These are phyloP conservation scores for Cliona cf. orientalis DNA, from an alignment of 37 sponge, comb jelly and placozoan genomes.

Conservation along the genomic window DNA sequence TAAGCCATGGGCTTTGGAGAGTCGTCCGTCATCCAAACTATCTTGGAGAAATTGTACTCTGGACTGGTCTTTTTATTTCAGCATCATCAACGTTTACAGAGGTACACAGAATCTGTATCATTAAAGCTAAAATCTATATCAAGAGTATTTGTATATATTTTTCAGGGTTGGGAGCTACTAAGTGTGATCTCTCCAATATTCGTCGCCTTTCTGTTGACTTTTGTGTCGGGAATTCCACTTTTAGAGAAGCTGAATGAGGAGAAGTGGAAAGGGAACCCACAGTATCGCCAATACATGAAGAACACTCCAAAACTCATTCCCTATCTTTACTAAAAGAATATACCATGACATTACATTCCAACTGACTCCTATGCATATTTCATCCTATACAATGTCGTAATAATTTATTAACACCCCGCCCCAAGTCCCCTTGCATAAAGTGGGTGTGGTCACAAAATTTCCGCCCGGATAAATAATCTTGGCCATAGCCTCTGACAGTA, in stretches of 20 bases:
- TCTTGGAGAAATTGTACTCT: constrained; percentile 94
- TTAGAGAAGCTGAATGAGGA: constrained; percentile 72
- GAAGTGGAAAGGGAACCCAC: constrained; percentile 78
- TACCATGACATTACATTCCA: no score
- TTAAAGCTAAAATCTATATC: no score
- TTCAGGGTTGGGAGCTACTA: constrained; percentile 46
- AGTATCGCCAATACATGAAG: constrained; percentile 61
- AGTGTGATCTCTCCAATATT: constrained; percentile 78
- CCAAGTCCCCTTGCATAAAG: no score
- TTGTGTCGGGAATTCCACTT: constrained; percentile 86
- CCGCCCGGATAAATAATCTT: no score
- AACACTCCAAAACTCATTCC: constrained; percentile 80
- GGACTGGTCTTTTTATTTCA: constrained; percentile 91
- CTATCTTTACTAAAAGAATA: constrained; percentile 83
- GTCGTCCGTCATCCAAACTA: constrained; percentile 95
- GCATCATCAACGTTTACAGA: constrained; percentile 87
- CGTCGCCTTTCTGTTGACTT: constrained; percentile 67
- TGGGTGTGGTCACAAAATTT: no score
- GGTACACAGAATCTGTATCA: no score
- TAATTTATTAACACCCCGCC: no score
- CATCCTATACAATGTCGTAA: no score
- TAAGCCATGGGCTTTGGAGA: constrained; percentile 85
- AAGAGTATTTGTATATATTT: no score
- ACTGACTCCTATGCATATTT: no score
- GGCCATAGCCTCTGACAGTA: no score